phyloP scores from a whole-genome alignment of 2,888 invertebrate genomes.

The Eristalinus sepulchralis region DNA sequence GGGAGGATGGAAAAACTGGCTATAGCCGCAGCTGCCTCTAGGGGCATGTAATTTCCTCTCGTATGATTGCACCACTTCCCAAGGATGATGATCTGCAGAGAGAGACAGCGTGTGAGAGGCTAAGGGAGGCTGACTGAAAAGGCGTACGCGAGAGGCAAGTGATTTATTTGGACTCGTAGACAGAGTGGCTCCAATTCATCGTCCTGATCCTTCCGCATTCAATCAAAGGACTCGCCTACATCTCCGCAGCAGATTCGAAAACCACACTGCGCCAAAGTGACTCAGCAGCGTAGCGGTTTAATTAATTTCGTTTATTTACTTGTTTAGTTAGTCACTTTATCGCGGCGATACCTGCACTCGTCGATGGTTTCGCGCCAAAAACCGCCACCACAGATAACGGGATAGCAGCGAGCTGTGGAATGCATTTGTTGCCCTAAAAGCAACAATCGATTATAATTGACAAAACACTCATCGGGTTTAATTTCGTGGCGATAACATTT shows the following conservation, averaged over 20 bases:
- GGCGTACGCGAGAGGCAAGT: not conserved
- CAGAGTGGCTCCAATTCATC: too few relatives aligned
- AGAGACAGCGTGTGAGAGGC: not conserved
- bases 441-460: slow-evolving; percentile 68
- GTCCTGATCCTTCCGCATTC: not conserved
- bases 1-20: not conserved
- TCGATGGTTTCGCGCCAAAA: not conserved
- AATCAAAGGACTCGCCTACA: not conserved
- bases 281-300: slow-evolving; percentile 20
- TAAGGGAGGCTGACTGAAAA: not conserved
- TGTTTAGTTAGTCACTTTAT: slow-evolving; percentile 5
- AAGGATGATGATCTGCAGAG: not conserved
- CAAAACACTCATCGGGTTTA: slow-evolving; percentile 59
- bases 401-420: not conserved
- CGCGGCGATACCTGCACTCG: not conserved
- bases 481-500: slow-evolving; percentile 49
- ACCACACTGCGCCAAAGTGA: not conserved
- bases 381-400: not conserved
- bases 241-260: not conserved
- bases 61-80: not conserved
- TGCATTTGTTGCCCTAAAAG: slow-evolving; percentile 39
- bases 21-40: not conserved
- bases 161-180: not conserved
- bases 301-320: slow-evolving; percentile 54
- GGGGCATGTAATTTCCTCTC: slow-evolving; percentile 1